Base-by-base conservation (phyloP, 2,888 invertebrate species). In the Hydriomena furcata region DNA sequence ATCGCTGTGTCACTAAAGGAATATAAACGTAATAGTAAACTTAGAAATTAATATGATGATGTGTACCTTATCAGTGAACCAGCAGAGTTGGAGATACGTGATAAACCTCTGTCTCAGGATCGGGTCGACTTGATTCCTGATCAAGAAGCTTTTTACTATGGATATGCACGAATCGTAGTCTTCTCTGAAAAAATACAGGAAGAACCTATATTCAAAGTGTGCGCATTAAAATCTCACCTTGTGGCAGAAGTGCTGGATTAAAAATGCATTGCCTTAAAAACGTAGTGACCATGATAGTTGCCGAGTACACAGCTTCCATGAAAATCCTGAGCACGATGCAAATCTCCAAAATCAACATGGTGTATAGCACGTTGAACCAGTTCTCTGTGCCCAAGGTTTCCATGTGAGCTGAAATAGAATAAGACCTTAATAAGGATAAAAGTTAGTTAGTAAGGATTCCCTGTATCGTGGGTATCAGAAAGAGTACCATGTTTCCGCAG, bases 31-130 rank as follows among this genome's bases (percentile, higher is more conserved):
- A 17, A 17, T 17, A 17, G 17, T 17, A 17, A 17, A 17, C 2
- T 2, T 17, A 17, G 17, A 17, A 17, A 17, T 17, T 3, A 17
- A 4, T 17, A 4, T 17, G 17, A n/a, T n/a, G n/a, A n/a, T n/a
- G n/a, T n/a, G n/a, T n/a, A 84, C 87, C 76, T 83, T 84, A 27
- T 86, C 84, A 1, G 81, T 84, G 30, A 78, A 78, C 87, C 87
- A 86, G 52, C 82, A 79, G 0, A 87, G 72, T 45, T 84, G 73
- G 7, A 87, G 53, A 24, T 86, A 85, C 0, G 75, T 75, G 36
- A 81, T 76, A 43, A 86, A 87, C 2, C 87, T 66, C 12, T 76
- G 61, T 38, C 75, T 68, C 55, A 87, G 35, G 7, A 68, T 21
- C 0, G 76, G 71, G 20, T 85, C 82, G 28, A 85, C 68, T 6